Conservation (phyloP, 2,797 vertebrate species). For the Mormyrops attenuatus region DNA sequence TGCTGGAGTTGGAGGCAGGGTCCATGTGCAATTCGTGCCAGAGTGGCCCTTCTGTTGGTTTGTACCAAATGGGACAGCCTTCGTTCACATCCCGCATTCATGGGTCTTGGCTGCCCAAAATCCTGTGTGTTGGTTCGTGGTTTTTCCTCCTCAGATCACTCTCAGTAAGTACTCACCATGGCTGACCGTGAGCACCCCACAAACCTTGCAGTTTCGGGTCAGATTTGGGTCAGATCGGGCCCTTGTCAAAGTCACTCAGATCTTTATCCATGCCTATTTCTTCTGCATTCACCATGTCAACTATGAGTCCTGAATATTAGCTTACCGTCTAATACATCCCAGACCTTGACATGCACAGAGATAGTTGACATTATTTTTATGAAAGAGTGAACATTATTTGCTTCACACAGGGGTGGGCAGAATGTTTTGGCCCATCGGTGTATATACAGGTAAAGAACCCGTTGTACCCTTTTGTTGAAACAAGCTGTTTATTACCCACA, state of each 20-base stretch:
- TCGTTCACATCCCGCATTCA: not conserved
- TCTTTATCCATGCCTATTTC: not conserved
- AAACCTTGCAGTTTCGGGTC: not conserved
- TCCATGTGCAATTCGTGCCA: not conserved
- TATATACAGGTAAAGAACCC: not conserved
- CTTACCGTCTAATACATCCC: not conserved
- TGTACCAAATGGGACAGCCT: not conserved
- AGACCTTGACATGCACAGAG: not conserved
- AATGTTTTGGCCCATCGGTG: not conserved
- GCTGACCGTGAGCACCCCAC: not conserved
- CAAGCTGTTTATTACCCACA: not conserved
- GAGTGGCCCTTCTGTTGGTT: not conserved
- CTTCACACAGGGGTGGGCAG: not conserved
- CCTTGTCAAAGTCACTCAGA: not conserved
- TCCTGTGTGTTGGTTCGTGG: not conserved
- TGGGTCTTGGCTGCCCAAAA: not conserved
- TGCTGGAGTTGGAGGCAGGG: not conserved
- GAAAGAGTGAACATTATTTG: not conserved
- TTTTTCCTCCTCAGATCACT: not conserved
- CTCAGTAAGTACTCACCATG: not conserved
- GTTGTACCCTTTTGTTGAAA: not conserved
- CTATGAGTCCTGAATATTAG: not conserved
- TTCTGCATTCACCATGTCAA: not conserved
- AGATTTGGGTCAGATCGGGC: not conserved
- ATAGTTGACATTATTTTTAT: not conserved